phyloP scores from a whole-genome alignment of 2,888 invertebrate species.

The Cenopis cana region DNA sequence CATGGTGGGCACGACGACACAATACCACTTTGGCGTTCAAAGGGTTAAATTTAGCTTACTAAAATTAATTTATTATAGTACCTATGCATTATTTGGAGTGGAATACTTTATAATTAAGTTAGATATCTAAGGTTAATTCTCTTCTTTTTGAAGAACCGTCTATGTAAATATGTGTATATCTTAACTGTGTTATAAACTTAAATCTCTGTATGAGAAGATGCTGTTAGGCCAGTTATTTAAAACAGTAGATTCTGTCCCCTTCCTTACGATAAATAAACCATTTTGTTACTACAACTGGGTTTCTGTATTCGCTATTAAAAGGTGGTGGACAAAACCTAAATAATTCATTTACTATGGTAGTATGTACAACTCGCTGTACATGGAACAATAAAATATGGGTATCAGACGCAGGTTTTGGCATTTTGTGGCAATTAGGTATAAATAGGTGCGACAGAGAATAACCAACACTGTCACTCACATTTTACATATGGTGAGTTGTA shows the following conservation, averaged over 20 bases:
- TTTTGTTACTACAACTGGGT: conserved; percentile 6
- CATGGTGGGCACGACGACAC: too few relatives aligned
- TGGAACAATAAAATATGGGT: background rate
- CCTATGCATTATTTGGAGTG: conserved; percentile 13
- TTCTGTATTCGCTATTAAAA: background rate
- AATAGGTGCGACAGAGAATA: background rate
- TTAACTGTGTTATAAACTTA: conserved; percentile 8
- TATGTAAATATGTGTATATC: conserved; percentile 26
- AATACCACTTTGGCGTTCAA: too few relatives aligned
- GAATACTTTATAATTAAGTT: conserved; percentile 15
- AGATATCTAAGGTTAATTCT: background rate
- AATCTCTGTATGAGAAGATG: conserved; percentile 5
- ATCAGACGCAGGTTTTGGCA: background rate
- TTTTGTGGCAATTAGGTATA: background rate
- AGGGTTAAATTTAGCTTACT: background rate
- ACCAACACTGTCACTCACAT: background rate
- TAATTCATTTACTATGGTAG: conserved; percentile 2
- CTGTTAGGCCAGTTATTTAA: background rate
- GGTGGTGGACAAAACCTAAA: background rate
- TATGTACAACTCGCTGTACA: background rate
- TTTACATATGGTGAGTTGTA: too few relatives aligned
- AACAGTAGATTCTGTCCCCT: background rate
- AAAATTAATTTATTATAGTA: conserved; percentile 32
- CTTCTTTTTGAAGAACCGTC: conserved; percentile 6
- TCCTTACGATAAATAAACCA: conserved; percentile 7